Evolutionary conservation across 2,888 invertebrate genomes (phyloP).

Genomic region (Troglohyphantes excavatus): DNA sequence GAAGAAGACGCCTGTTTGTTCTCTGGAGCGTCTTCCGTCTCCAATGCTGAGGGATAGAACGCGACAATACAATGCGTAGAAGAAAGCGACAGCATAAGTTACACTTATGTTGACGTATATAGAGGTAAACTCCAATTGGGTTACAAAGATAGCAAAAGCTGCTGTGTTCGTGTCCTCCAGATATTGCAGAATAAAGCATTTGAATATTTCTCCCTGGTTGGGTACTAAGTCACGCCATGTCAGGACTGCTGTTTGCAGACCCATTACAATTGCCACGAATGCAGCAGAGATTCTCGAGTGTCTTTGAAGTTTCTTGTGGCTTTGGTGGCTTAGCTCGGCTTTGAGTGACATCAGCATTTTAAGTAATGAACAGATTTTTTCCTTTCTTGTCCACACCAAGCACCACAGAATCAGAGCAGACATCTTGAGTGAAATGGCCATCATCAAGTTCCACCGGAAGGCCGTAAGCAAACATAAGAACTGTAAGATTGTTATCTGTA

Average conservation of each 20-base stretch:
- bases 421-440: slow-evolving; percentile 11
- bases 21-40: background rate
- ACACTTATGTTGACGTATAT: slow-evolving; percentile 27
- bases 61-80: slow-evolving; percentile 18
- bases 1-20: background rate
- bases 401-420: slow-evolving; percentile 38
- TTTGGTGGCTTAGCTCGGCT: background rate
- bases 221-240: slow-evolving; percentile 3
- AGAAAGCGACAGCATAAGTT: slow-evolving; percentile 27
- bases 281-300: background rate
- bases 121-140: slow-evolving; percentile 27
- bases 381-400: background rate
- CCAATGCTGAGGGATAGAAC: background rate
- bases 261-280: background rate
- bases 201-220: background rate
- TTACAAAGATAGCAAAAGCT: background rate
- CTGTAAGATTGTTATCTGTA: slow-evolving; percentile 18
- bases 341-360: background rate
- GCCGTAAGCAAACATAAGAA: background rate
- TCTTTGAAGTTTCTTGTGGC: background rate
- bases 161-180: background rate
- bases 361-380: background rate
- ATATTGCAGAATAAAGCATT: background rate
- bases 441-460: slow-evolving; percentile 21
- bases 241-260: background rate